Conservation (phyloP, 2,113 vertebrate species). For the Oplegnathus fasciatus region DNA sequence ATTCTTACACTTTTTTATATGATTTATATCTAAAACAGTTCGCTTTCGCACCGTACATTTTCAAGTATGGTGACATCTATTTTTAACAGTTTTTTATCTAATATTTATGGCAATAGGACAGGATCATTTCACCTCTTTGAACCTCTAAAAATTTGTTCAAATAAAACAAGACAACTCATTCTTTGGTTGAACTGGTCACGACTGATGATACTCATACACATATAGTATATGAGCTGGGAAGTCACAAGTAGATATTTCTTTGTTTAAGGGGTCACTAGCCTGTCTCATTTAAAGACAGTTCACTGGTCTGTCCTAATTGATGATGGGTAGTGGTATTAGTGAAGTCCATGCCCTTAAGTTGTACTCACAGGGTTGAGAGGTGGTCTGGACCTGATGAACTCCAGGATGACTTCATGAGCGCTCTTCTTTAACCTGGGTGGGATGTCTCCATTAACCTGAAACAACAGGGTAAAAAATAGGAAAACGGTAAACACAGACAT, state of each 20-base stretch:
- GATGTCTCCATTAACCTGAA: constrained; percentile 94
- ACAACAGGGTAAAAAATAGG: background rate
- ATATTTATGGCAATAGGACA: background rate
- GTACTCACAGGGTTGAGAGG: constrained; percentile 95
- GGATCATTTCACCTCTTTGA: background rate
- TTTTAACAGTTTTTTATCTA: background rate
- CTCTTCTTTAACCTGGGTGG: constrained; percentile 97
- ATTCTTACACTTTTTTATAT: background rate
- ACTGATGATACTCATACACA: too few species aligned
- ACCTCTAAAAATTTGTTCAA: background rate
- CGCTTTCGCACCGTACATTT: too few species aligned
- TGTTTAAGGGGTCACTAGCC: background rate
- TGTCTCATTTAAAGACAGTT: background rate
- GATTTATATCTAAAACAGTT: background rate
- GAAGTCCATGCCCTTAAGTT: background rate
- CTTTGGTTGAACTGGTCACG: background rate
- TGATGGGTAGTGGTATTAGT: background rate
- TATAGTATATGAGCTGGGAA: background rate
- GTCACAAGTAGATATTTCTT: too few species aligned
- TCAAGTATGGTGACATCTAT: background rate
- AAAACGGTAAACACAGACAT: background rate
- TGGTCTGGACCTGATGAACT: constrained; percentile 97
- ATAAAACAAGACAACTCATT: background rate
- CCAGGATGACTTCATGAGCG: constrained; percentile 98
- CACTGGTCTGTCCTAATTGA: background rate